These are phyloP conservation scores for Dinoponera quadriceps DNA, from an alignment of 1,140 invertebrate genomes.

Conservation along the genomic window DNA sequence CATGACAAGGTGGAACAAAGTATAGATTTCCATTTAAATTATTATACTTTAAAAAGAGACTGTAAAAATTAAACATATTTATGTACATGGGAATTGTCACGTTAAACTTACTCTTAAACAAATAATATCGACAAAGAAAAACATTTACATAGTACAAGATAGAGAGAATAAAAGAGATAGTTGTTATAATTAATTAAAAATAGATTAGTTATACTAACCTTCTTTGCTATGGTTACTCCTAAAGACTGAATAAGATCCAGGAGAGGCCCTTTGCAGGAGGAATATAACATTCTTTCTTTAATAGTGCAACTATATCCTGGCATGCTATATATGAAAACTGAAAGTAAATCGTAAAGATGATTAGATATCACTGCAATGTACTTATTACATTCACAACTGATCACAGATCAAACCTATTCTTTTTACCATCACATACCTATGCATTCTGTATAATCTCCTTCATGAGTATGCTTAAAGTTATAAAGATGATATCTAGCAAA, in stretches of 20 bases:
- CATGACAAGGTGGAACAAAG: neutral
- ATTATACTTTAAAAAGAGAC: slow-evolving; percentile 1
- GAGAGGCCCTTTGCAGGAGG: slow-evolving; percentile 96
- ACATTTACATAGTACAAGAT: slow-evolving; percentile 12
- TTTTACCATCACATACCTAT: slow-evolving; percentile 86
- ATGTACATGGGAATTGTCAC: slow-evolving; percentile 5
- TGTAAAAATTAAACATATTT: neutral
- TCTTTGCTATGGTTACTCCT: slow-evolving; percentile 92
- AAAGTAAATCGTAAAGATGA: slow-evolving; percentile 80
- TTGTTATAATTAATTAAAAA: slow-evolving; percentile 29
- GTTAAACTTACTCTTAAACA: slow-evolving; percentile 6
- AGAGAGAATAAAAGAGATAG: neutral
- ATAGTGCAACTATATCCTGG: slow-evolving; percentile 97
- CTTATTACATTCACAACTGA: neutral
- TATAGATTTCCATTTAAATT: slow-evolving; percentile 17
- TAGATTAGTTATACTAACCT: slow-evolving; percentile 87
- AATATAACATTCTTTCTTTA: slow-evolving; percentile 99
- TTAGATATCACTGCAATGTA: slow-evolving; percentile 4
- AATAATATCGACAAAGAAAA: slow-evolving; percentile 14
- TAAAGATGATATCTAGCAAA: slow-evolving; percentile 97
- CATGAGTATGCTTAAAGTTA: slow-evolving; percentile 95
- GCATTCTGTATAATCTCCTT: slow-evolving; percentile 95
- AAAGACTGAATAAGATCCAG: slow-evolving; percentile 92
- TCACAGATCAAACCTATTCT: neutral
- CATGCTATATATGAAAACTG: slow-evolving; percentile 99